Evolutionary conservation across 2,797 vertebrate genomes (phyloP).

Genomic region (Microctenopoma steveboyesi): DNA sequence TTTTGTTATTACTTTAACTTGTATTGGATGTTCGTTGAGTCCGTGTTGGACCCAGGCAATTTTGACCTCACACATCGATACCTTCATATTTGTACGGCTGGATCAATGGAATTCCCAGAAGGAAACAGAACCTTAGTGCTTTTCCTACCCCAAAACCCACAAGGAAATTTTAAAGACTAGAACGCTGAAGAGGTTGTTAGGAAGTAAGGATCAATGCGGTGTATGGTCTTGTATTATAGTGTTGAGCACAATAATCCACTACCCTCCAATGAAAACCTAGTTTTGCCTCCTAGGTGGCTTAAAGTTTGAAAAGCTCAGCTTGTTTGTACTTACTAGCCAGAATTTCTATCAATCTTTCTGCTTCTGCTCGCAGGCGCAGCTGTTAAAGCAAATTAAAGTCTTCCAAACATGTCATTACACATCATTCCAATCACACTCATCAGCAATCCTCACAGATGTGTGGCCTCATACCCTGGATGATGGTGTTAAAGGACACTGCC

Average conservation of each 20-base stretch:
- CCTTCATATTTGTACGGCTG: constrained; percentile 73
- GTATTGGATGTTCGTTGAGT: constrained; percentile 69
- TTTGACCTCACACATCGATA: constrained; percentile 79
- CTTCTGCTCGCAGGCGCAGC: constrained; percentile 44
- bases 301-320: constrained; percentile 50
- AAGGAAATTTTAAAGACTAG: constrained; percentile 74
- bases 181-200: constrained; percentile 68
- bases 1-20: constrained; percentile 69
- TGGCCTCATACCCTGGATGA: constrained; percentile 88
- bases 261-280: constrained; percentile 31
- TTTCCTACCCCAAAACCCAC: constrained; percentile 67
- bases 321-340: constrained; percentile 34
- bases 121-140: constrained; percentile 71
- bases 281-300: constrained; percentile 36
- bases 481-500: constrained; percentile 94
- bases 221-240: constrained; percentile 49
- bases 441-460: constrained; percentile 46
- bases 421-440: constrained; percentile 57
- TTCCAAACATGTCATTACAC: constrained; percentile 63
- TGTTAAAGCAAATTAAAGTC: constrained; percentile 64
- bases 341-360: constrained; percentile 24
- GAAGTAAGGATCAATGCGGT: constrained; percentile 66
- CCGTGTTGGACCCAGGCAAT: constrained; percentile 66
- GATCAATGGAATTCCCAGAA: constrained; percentile 75
- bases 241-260: constrained; percentile 64